Evolutionary conservation across 2,113 vertebrate species (phyloP), one percentile per base, ranked within the genome.

Genomic region (Pelusios castaneus): DNA sequence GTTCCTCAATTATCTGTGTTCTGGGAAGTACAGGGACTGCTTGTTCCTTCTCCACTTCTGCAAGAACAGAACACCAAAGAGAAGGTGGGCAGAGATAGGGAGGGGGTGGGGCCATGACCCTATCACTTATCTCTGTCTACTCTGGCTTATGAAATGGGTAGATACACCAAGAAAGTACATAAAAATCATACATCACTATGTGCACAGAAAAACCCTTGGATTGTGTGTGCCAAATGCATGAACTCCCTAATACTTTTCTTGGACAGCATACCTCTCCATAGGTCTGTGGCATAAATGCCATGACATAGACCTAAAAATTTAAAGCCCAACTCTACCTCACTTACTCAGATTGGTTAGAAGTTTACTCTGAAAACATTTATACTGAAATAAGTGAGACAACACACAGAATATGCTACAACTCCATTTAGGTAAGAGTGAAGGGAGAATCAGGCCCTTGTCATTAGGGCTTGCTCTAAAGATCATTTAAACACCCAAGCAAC

Each of bases 381-480:
- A 91, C 9, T 27, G 70, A 86, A 76, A 90, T n/a, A 70, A 79
- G 55, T 31, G 34, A 95, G 91, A 90, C 91, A 92, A 84, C 82
- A 91, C 91, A 60, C 58, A 88, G 49, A 21, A 82, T 95, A 87
- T 82, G 63, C 51, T 67, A 60, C 0, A 2, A 77, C 56, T 80
- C 52, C 84, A 67, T 73, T 80, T 34, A 85, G 83, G 67, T 96
- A 78, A 51, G 89, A 94, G 73, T 96, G 94, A 96, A 88, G 92
- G 73, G 58, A 95, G 91, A 93, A 96, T 92, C 94, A 95, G 92
- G 92, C 92, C 77, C 82, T 12, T 11, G 91, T 91, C 90, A 91
- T 87, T 84, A 96, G 63, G 91, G 90, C 85, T 90, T 96, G 94
- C 95, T 95, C 94, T 95, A 97, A 96, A 97, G 95, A 95, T 88